Evolutionary conservation across 2,113 vertebrate species (phyloP).

Genomic region (Esox niger): DNA sequence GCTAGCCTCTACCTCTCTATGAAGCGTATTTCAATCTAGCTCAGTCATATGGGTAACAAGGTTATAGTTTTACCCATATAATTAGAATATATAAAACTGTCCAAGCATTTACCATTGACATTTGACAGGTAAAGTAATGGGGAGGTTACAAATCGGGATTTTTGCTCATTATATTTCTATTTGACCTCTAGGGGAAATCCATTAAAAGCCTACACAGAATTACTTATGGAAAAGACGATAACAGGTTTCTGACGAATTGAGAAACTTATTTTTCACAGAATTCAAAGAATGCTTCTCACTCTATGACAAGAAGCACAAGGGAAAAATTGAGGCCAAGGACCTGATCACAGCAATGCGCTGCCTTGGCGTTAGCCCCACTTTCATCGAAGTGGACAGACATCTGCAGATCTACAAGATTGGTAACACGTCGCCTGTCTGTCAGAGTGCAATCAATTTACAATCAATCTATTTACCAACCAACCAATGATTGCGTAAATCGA

Average conservation of each 20-base stretch:
- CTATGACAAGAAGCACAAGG: conserved; percentile 90
- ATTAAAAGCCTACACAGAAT: too few relatives aligned
- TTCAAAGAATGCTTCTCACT: conserved; percentile 97
- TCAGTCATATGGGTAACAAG: too few relatives aligned
- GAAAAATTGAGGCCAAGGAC: conserved; percentile 83
- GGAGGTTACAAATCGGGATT: neutral
- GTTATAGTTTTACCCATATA: too few relatives aligned
- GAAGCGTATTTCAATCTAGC: neutral
- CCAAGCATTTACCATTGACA: too few relatives aligned
- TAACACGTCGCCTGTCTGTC: conserved; percentile 43
- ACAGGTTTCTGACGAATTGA: neutral
- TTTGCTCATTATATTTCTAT: neutral
- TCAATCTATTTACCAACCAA: neutral
- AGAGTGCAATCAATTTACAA: neutral
- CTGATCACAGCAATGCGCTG: conserved; percentile 89
- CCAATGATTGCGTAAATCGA: neutral
- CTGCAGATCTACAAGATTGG: conserved; percentile 86
- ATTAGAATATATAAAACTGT: too few relatives aligned
- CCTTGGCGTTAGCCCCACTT: conserved; percentile 86
- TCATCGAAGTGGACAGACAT: conserved; percentile 79
- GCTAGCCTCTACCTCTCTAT: neutral
- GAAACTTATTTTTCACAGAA: conserved; percentile 69
- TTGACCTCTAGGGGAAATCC: neutral
- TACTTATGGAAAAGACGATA: neutral
- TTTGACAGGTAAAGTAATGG: too few relatives aligned